Base-by-base conservation (phyloP, 2,888 invertebrate species). In the Gymnocheta viridis region DNA sequence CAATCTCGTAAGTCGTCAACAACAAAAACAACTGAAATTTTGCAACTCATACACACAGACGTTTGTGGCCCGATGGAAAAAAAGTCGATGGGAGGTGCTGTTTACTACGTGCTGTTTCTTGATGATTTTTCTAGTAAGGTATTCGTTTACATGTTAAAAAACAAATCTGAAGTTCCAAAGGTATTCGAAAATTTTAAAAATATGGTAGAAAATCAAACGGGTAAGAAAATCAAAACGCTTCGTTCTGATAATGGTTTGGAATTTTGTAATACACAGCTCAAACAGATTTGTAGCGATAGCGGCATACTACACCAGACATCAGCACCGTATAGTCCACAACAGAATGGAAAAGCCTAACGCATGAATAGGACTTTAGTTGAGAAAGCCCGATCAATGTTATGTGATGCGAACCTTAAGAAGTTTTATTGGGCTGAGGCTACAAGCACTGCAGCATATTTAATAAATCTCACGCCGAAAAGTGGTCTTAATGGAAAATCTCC, bases 271-370 rank as follows among this genome's bases (percentile, higher is more conserved):
- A 70, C 41, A 9, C 1, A 78, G 0, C 44, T 79, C 0, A 35
- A 14, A 12, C 1, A 41, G 27, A 66, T 79, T 14, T 69, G 67
- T 32, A 19, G 49, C 0, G 0, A 24, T 2, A 35, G n/a, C 14
- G 76, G 76, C 1, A 76, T 76, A 2, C 3, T 56, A 29, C 64
- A 67, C 10, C 76, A 66, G 10, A 64, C 56, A 0, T 56, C 76
- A 24, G 76, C 58, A n/a, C 76, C 76, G 2, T 76, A 76, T 10
- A 69, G 38, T 2, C 60, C 69, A 9, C 69, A 69, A 14, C 69
- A 78, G 22, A 78, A 78, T 32, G 69, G 38, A 10, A 60, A 69
- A 17, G 77, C 77, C 12, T 58, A 78, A 17, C 24, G 78, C 1
- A 62, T 70, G 69, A 78, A 78, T 4, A 47, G 47, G 6, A 78